These are phyloP conservation scores for Drosophila takahashii DNA, from an alignment of 1,140 invertebrate species.

Conservation along the genomic window DNA sequence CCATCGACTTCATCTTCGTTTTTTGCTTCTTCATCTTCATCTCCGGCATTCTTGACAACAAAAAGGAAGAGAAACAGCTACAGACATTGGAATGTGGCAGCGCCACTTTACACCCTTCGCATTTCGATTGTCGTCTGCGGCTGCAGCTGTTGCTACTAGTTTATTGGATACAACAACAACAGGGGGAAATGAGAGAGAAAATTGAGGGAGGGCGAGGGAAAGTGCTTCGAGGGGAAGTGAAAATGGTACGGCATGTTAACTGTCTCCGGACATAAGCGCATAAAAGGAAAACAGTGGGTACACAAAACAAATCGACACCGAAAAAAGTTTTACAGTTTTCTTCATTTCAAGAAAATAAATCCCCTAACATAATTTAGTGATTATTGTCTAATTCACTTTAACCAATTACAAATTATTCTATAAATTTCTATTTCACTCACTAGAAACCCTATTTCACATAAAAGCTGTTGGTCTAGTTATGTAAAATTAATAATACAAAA, in stretches of 20 bases:
- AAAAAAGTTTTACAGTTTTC: background rate
- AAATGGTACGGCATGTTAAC: slow-evolving; percentile 69
- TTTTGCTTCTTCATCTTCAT: slow-evolving; percentile 25
- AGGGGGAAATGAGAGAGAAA: background rate
- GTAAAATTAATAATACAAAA: no score
- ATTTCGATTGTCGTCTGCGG: slow-evolving; percentile 34
- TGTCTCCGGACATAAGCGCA: slow-evolving; percentile 50
- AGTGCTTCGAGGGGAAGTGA: slow-evolving; percentile 22
- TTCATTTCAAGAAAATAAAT: background rate
- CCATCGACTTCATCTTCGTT: slow-evolving; percentile 18
- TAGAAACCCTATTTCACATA: no score
- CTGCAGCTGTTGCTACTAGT: slow-evolving; percentile 61
- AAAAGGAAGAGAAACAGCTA: slow-evolving; percentile 29
- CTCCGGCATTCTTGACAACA: slow-evolving; percentile 65
- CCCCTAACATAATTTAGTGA: no score
- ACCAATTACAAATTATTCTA: no score
- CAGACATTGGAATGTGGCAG: slow-evolving; percentile 65
- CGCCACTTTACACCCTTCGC: slow-evolving; percentile 62
- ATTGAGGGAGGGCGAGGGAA: background rate
- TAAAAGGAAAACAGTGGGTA: slow-evolving; percentile 29
- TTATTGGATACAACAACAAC: slow-evolving; percentile 49
- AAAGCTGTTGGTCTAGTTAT: no score
- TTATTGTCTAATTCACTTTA: no score
- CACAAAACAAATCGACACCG: background rate
- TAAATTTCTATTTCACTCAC: no score